phyloP scores from a whole-genome alignment of 2,797 vertebrate species.

The Neosalanx taihuensis region DNA sequence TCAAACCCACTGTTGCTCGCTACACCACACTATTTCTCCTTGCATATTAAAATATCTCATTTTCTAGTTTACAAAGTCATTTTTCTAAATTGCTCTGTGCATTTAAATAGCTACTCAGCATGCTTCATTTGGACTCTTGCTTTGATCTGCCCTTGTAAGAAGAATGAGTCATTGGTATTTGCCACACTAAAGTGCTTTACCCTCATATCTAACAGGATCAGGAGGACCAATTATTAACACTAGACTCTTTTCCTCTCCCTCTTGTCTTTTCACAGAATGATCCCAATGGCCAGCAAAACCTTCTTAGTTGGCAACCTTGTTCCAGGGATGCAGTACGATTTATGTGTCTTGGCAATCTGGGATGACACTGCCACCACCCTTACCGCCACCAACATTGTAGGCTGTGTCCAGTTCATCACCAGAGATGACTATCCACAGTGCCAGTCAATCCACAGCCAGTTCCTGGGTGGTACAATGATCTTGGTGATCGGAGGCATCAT shows the following conservation, averaged over 20 bases:
- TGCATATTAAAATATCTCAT: slow-evolving; percentile 50
- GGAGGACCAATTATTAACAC: slow-evolving; percentile 28
- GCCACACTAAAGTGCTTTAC: slow-evolving; percentile 10
- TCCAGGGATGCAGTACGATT: slow-evolving; percentile 91
- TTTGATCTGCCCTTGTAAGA: slow-evolving; percentile 37
- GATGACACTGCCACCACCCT: slow-evolving; percentile 94
- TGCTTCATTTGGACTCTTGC: slow-evolving; percentile 33
- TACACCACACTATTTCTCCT: slow-evolving; percentile 25
- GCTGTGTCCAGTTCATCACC: slow-evolving; percentile 93
- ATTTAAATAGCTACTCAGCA: slow-evolving; percentile 60
- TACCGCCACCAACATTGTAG: slow-evolving; percentile 95
- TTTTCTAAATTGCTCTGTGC: slow-evolving; percentile 49
- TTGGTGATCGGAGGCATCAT: slow-evolving; percentile 94
- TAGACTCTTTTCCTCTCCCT: slow-evolving; percentile 24
- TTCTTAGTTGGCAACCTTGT: slow-evolving; percentile 95
- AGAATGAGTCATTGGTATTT: slow-evolving; percentile 23
- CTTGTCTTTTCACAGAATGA: slow-evolving; percentile 80
- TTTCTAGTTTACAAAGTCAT: slow-evolving; percentile 43
- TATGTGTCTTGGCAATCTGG: slow-evolving; percentile 97
- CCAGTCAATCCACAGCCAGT: slow-evolving; percentile 91
- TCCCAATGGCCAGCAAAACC: slow-evolving; percentile 89
- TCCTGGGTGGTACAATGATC: slow-evolving; percentile 96
- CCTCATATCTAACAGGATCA: slow-evolving; percentile 28
- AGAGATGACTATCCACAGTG: slow-evolving; percentile 92
- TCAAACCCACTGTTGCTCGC: slow-evolving; percentile 39